A percentile compares a stretch with the other conserved stretches of the same genome.
These are phyloP conservation scores for Dicaeum eximium DNA, from an alignment of 2,113 vertebrate genomes.

Conservation along the genomic window DNA sequence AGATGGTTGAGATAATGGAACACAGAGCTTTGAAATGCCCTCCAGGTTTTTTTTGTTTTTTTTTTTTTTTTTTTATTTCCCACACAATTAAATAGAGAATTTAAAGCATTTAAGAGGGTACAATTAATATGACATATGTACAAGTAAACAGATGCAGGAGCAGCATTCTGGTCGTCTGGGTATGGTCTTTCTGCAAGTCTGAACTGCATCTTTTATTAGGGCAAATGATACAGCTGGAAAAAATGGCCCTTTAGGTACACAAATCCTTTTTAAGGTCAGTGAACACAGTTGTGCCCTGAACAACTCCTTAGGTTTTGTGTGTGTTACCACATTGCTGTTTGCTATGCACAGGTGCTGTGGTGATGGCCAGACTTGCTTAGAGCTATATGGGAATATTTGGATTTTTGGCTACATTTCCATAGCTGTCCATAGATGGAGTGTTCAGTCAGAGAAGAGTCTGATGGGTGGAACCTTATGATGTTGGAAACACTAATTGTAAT, in stretches of 20 bases:
- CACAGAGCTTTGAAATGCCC: background rate
- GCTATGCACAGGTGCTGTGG: background rate
- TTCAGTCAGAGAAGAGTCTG: background rate
- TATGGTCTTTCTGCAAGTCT: background rate
- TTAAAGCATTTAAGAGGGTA: background rate
- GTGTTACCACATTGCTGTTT: accelerated
- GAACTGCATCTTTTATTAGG: background rate
- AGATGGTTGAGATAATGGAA: slow-evolving; percentile 5
- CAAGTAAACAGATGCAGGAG: background rate
- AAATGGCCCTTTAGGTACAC: background rate
- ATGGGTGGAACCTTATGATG: background rate
- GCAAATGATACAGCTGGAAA: background rate
- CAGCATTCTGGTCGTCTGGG: background rate
- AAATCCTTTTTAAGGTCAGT: background rate
- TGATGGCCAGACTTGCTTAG: background rate
- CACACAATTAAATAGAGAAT: background rate
- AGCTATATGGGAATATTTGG: background rate
- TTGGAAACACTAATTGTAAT: background rate
- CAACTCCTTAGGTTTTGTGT: accelerated
- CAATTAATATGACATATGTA: background rate
- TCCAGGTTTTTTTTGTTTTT: background rate
- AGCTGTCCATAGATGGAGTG: accelerated
- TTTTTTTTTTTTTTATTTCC: background rate
- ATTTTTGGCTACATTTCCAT: background rate
- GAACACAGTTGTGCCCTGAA: background rate